These are phyloP conservation scores for Acanthis flammea DNA, from an alignment of 2,797 vertebrate genomes.

Conservation along the genomic window DNA sequence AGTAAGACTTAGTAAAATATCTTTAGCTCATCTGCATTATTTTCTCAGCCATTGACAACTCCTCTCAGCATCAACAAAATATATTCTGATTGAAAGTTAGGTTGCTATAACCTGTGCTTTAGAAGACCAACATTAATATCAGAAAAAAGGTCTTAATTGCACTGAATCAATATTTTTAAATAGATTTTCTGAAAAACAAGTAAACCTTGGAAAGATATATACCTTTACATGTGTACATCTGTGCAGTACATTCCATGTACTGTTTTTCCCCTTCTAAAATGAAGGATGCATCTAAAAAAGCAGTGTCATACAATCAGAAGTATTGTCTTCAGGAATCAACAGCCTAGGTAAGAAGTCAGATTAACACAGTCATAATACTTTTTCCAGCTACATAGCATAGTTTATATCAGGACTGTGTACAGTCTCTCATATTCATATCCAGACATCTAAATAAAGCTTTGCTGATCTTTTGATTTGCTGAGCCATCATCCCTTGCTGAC, in stretches of 20 bases:
- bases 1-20: background rate
- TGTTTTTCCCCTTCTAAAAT: background rate
- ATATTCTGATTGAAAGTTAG: background rate
- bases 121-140: background rate
- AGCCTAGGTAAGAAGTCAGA: background rate
- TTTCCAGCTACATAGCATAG: background rate
- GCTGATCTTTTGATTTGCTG: conserved; percentile 9
- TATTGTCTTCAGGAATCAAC: background rate
- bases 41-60: background rate
- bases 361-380: background rate
- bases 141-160: background rate
- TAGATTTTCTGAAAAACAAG: background rate
- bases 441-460: conserved; percentile 3
- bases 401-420: background rate
- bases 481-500: background rate
- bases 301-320: background rate
- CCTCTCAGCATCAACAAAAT: background rate
- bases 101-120: background rate
- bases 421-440: background rate
- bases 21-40: background rate
- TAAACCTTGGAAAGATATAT: background rate
- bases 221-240: background rate
- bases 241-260: background rate
- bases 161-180: background rate
- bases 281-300: background rate